phyloP scores from a whole-genome alignment of 2,888 invertebrate species.

The Onchidella celtica region DNA sequence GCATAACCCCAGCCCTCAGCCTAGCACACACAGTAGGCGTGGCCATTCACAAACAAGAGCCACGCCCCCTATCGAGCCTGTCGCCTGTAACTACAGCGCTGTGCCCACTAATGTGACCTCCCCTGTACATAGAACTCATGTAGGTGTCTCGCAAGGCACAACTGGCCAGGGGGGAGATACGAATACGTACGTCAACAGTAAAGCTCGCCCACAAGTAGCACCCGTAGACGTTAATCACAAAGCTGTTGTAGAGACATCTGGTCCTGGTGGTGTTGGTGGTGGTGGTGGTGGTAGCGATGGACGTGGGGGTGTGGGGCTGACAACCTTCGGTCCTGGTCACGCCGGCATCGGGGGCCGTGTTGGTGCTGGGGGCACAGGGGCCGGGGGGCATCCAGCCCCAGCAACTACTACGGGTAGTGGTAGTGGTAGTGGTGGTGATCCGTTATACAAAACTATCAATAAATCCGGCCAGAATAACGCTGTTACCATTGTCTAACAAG shows the following conservation, averaged over 20 bases:
- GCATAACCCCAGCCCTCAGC: slow-evolving; percentile 47
- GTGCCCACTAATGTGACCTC: slow-evolving; percentile 71
- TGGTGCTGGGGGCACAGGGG: not conserved
- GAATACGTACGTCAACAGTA: slow-evolving; percentile 52
- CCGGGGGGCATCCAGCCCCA: not conserved
- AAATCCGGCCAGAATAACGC: slow-evolving; percentile 63
- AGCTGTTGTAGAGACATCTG: not conserved
- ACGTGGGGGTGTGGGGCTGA: too few relatives aligned
- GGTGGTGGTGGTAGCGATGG: not conserved
- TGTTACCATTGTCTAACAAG: slow-evolving; percentile 69
- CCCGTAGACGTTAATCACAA: slow-evolving; percentile 6
- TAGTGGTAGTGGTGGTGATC: slow-evolving; percentile 51
- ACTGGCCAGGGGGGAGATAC: slow-evolving; percentile 43
- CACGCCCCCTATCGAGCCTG: slow-evolving; percentile 25
- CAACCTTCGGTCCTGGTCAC: not conserved
- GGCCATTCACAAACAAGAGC: slow-evolving; percentile 8
- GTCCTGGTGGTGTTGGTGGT: not conserved
- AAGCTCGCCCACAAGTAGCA: slow-evolving; percentile 21
- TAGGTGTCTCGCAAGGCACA: slow-evolving; percentile 41
- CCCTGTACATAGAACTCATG: slow-evolving; percentile 66
- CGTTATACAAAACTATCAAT: slow-evolving; percentile 57
- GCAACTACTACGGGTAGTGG: slow-evolving; percentile 4
- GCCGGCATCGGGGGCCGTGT: not conserved
- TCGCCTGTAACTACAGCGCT: slow-evolving; percentile 65
- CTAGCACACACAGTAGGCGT: slow-evolving; percentile 33